phyloP scores from a whole-genome alignment of 2,113 vertebrate species.

The Octodon degus region DNA sequence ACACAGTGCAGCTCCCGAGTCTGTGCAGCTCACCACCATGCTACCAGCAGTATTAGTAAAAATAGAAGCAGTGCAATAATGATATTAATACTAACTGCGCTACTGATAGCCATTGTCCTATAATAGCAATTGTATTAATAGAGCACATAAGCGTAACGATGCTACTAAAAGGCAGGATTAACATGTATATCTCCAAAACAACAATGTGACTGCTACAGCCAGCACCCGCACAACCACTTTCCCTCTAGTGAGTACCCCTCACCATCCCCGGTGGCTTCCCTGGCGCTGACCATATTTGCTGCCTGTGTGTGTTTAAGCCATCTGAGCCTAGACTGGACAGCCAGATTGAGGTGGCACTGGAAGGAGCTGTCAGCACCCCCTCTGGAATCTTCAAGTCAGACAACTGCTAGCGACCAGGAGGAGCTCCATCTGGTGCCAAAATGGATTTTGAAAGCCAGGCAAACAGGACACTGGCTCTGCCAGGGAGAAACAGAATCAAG shows the following conservation, averaged over 20 bases:
- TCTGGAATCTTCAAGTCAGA: slow-evolving; percentile 85
- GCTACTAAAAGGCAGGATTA: not conserved
- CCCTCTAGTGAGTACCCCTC: slow-evolving; percentile 51
- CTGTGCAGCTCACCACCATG: not conserved
- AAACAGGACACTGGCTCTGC: slow-evolving; percentile 84
- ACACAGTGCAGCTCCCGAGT: not conserved
- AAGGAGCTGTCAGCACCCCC: slow-evolving; percentile 88
- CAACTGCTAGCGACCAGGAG: slow-evolving; percentile 85
- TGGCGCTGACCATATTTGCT: slow-evolving; percentile 69
- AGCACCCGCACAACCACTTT: not conserved
- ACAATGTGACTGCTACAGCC: not conserved
- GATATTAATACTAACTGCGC: not conserved
- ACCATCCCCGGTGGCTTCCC: not conserved
- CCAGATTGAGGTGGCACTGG: slow-evolving; percentile 84
- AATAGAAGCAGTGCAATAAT: not conserved
- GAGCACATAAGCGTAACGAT: not conserved
- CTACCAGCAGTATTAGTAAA: not conserved
- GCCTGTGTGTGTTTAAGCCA: slow-evolving; percentile 76
- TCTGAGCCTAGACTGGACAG: slow-evolving; percentile 86
- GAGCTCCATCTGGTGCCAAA: slow-evolving; percentile 86
- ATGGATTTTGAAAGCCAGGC: slow-evolving; percentile 86
- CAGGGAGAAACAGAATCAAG: slow-evolving; percentile 84
- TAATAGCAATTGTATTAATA: not conserved
- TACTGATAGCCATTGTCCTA: not conserved
- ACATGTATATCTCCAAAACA: not conserved